Percentiles rank a stretch among this genome's conserved stretches.
Evolutionary conservation across 2,888 invertebrate species (phyloP).

Genomic region (Clitarchus hookeri): DNA sequence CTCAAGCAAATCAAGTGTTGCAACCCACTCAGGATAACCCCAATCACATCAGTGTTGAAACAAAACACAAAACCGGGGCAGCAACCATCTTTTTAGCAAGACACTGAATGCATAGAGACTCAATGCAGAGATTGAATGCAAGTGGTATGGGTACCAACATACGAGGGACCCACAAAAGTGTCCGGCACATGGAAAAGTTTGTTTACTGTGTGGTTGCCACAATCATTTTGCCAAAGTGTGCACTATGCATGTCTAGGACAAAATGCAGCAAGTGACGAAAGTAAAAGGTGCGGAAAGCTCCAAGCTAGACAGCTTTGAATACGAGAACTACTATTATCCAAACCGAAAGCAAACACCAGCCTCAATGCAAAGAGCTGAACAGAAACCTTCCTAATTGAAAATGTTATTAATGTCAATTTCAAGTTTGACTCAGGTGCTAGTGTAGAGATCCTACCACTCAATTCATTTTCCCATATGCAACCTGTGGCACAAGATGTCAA

Average conservation of each 20-base stretch:
- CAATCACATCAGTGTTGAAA: no score
- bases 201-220: not conserved
- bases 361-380: not conserved
- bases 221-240: not conserved
- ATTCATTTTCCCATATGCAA: not conserved
- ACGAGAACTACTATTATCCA: not conserved
- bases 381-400: not conserved
- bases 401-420: no score
- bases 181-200: not conserved
- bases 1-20: no score
- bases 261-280: no score
- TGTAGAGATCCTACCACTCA: not conserved
- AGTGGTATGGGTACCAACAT: no score
- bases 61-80: no score
- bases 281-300: not conserved
- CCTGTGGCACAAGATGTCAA: not conserved
- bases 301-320: not conserved
- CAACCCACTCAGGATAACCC: no score
- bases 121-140: no score
- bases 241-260: not conserved
- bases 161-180: no score
- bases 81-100: no score
- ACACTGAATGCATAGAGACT: no score
- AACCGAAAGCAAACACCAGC: not conserved
- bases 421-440: not conserved